These are phyloP conservation scores for Galerucella nymphaeae DNA, from an alignment of 2,888 invertebrate genomes.

Conservation along the genomic window DNA sequence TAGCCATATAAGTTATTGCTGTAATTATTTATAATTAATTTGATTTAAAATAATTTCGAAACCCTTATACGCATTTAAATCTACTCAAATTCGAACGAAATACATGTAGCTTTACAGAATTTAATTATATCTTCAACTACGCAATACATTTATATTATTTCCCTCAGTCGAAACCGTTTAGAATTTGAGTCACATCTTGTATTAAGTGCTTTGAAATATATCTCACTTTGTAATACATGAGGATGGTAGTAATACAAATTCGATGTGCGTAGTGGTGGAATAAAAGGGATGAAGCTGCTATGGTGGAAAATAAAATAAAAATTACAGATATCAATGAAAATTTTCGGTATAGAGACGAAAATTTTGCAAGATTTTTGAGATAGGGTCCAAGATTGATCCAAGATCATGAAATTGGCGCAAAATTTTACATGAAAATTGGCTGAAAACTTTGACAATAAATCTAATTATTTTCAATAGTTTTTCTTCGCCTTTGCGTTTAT, in stretches of 20 bases:
- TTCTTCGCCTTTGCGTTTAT: no score
- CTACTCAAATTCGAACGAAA: not conserved
- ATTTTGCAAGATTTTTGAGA: no score
- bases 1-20: constrained; percentile 36
- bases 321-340: no score
- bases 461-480: no score
- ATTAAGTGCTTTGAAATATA: constrained; percentile 53
- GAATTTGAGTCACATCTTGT: constrained; percentile 54
- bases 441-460: no score
- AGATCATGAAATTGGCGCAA: no score
- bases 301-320: not conserved
- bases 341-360: no score
- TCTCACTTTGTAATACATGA: constrained; percentile 26
- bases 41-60: constrained; percentile 6
- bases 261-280: constrained; percentile 5
- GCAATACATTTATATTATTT: constrained; percentile 27
- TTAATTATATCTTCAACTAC: constrained; percentile 26
- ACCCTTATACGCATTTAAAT: not conserved
- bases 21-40: constrained; percentile 43
- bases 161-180: constrained; percentile 36
- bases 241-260: constrained; percentile 5
- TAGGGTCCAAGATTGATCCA: no score
- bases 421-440: no score
- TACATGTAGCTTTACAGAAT: constrained; percentile 12
- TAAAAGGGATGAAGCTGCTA: not conserved